Evolutionary conservation across 2,888 invertebrate species (phyloP), one percentile per base, ranked within the genome.

Genomic region (Oasisia sp.): DNA sequence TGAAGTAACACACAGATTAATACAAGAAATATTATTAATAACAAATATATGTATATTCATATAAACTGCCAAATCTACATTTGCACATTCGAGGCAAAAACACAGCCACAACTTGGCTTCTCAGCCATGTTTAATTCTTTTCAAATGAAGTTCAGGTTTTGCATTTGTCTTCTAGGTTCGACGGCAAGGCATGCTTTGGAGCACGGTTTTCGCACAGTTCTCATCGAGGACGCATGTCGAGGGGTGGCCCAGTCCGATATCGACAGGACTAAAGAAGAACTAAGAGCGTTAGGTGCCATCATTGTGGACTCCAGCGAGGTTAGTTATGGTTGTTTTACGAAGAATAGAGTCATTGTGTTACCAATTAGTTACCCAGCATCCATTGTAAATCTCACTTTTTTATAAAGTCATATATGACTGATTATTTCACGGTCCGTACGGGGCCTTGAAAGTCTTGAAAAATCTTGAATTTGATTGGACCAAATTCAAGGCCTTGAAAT

Each of bases 201-300:
- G 0, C 98, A 98, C 94, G 99, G 99, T 0, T 99, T 98, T 97
- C 97, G 99, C 94, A 98, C 99, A 19, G 97, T 98, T 91, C 97
- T 99, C 56, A 97, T 99, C 14, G 98, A 99, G 94, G 99, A 99
- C 96, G 99, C 98, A 94, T 98, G 98, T 94, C 97, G 99, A 91
- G 99, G 99, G 1, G 98, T 99, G 0, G 98, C 98, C 96, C 96
- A 98, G 50, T 97, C 97, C 32, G 98, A 98, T 95, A 99, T 99
- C 93, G 98, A 98, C 96, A 97, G 97, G 95, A 98, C 98, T 90
- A 98, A 98, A 96, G 97, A 97, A 92, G 97, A 97, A 93, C 97
- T 99, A 32, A 97, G 97, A 92, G 97, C 97, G 93, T 98, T 97
- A 95, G 97, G 98, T 95, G 98, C 98, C 0, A 98, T 98, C 91